Evolutionary conservation across 2,113 vertebrate genomes (phyloP).

Genomic region (Laticauda laticaudata): DNA sequence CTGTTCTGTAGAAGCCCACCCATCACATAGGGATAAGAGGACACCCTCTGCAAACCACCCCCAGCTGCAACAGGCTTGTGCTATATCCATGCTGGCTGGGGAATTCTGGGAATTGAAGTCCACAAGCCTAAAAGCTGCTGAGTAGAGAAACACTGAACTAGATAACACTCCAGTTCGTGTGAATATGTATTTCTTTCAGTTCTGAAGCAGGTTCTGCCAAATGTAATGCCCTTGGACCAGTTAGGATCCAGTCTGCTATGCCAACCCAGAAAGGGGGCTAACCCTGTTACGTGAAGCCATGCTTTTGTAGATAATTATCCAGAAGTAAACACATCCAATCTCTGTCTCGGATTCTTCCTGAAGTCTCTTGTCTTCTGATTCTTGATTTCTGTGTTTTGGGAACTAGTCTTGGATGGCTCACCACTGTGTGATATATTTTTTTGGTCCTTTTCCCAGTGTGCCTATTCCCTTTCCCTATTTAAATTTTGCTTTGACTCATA

Average conservation of each 20-base stretch:
- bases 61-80: background rate
- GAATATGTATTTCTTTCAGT: background rate
- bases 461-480: background rate
- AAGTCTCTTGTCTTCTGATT: background rate
- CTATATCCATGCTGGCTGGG: background rate
- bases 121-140: background rate
- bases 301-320: background rate
- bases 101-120: background rate
- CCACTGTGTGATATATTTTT: background rate
- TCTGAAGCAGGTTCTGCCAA: background rate
- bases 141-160: background rate
- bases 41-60: background rate
- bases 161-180: background rate
- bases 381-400: background rate
- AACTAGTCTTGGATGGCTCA: background rate
- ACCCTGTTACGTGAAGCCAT: background rate
- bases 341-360: background rate
- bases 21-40: background rate
- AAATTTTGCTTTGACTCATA: background rate
- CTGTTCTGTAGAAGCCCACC: background rate
- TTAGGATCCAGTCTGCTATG: background rate
- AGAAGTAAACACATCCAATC: background rate
- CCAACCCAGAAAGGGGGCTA: background rate
- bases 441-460: background rate
- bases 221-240: background rate